phyloP scores from a whole-genome alignment of 2,888 invertebrate species.

The Ophonus ardosiacus region DNA sequence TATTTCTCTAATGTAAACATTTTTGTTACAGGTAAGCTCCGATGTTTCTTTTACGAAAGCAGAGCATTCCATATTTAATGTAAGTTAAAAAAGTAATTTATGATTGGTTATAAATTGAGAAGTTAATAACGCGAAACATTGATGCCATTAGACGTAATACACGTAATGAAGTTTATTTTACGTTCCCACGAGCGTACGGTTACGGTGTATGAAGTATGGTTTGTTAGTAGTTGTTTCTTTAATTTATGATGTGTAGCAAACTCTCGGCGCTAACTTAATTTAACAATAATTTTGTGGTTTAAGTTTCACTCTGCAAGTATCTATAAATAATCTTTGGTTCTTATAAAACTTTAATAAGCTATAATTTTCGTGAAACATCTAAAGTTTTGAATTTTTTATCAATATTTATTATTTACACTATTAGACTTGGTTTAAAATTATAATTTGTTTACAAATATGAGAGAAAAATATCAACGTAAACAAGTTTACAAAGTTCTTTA shows the following conservation, averaged over 20 bases:
- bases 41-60: neutral
- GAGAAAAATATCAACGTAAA: neutral
- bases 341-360: neutral
- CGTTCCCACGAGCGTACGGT: neutral
- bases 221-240: constrained; percentile 8
- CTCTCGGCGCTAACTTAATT: neutral
- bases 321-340: neutral
- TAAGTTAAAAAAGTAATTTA: neutral
- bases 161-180: neutral
- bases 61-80: neutral
- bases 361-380: neutral
- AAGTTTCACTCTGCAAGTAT: neutral
- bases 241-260: constrained; percentile 1
- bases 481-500: neutral
- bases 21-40: no score
- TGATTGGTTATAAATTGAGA: neutral
- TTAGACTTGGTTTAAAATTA: neutral
- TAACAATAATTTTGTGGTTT: neutral
- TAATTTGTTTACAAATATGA: neutral
- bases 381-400: neutral
- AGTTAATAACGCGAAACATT: neutral
- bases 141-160: neutral
- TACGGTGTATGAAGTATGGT: neutral
- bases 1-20: no score
- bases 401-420: neutral